Base-by-base conservation (phyloP, 1,140 invertebrate species). In the Oryzaephilus surinamensis region DNA sequence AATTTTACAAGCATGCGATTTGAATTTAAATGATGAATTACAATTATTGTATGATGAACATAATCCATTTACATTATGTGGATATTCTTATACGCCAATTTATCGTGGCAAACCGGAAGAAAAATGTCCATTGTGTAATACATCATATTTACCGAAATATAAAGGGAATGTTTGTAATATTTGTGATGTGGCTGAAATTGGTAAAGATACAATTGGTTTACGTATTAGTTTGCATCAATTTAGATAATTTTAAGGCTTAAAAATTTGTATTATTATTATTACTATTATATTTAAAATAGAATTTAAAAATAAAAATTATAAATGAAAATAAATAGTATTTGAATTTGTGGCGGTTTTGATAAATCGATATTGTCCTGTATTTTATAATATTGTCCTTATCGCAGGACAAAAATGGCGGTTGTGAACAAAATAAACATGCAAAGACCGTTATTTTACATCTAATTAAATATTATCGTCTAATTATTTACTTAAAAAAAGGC, bases 1-100 rank as follows among this genome's bases (percentile, higher is more conserved):
- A 65, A 86, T 99, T 31, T 67, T 99, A 6, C 83, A 88, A 65
- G 91, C 86, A 0, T 97, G 93, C 58, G 93, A 98, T 55, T 89
- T 90, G 33, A 95, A 84, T 54, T 82, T 82, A 2, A 73, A 77
- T 0, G 92, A 98, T 62, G 88, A 93, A 60, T 79, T 95, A 51
- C 74, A 84, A 51, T 59, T 98, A 31, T 67, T 78, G 1, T 99
- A 99, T 60, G 96, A 99, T 58, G 91, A 98, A 58, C 92, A 97
- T 58, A 99, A 99, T 72, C 97, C 97, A 2, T 99, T 99, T 63
- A 79, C 78, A 28, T 71, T 99, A 10, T 99, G 97, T 66, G 93
- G 84, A 1, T 76, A 79, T 13, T 83, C 81, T 6, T 99, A 88
- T 64, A 83, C 79, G 15, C 95, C 96, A 0, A 91, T 99, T 36